Base-by-base conservation (phyloP, 2,888 invertebrate species). In the Dicyrtoma fusca region DNA sequence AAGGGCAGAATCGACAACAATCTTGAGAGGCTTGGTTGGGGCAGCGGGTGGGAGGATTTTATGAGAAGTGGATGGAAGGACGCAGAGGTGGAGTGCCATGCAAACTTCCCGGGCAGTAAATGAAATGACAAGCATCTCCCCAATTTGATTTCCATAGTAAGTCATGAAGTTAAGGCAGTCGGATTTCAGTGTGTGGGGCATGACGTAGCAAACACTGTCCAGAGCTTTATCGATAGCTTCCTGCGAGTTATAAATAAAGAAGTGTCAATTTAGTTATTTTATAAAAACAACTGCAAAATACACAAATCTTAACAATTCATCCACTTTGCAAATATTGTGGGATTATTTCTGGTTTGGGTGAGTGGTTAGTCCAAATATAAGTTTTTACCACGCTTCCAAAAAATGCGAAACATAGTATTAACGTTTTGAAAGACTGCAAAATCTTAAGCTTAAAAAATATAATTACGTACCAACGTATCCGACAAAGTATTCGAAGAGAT, bases 121-220 rank as follows among this genome's bases (percentile, higher is more conserved):
- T 82, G 94, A 90, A 17, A 90, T 89, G 1, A 92, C 83, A 14
- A 95, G 82, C 89, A 91, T 89, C 79, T 94, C 91, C 10, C 94
- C 85, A 26, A 95, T 84, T 82, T 91, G 89, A 62, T 89, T 87
- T 10, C 90, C 88, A 84, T 94, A 94, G 0, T 88, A 87, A 77
- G 90, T 86, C 0, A 95, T 90, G 79, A 95, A 92, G 81, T 89
- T 88, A 0, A 87, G 84, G 82, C 95, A 95, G 83, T 92, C 88
- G 0, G 84, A 82, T 23, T 85, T 85, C 11, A 93, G 84, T 75
- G 88, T 88, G 0, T 84, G 82, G 0, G 91, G 89, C 42, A 94
- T 85, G 81, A 89, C 88, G 4, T 81, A 82, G 84, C 94, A 95
- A 0, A 95, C 86, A 74, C 87, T 87, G 78, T 89, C 87, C 19